Conservation (phyloP, 2,113 vertebrate genomes). For the Connochaetes taurinus region DNA sequence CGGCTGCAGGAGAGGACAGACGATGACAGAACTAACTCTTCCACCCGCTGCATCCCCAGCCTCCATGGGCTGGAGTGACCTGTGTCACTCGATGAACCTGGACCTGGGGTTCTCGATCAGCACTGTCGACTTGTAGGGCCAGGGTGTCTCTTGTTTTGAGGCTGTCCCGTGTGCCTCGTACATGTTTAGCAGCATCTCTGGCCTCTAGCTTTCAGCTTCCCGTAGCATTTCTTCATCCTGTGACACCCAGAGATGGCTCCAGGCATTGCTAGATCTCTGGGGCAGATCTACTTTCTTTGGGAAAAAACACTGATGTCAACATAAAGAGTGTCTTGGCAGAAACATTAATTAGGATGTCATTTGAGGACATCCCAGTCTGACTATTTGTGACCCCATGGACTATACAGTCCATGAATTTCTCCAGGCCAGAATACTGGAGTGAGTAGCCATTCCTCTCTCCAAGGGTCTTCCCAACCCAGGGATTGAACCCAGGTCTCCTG, state of each 20-base stretch:
- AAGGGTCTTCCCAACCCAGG: not conserved
- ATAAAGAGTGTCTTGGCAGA: not conserved
- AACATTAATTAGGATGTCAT: not conserved
- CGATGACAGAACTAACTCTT: not conserved
- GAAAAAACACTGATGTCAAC: not conserved
- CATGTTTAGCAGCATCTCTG: not conserved
- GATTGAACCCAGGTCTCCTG: not conserved
- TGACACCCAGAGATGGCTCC: not conserved
- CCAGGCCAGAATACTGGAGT: not conserved
- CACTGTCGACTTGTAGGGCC: not conserved
- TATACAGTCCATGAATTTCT: not conserved
- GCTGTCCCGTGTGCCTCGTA: not conserved
- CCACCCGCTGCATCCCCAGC: not conserved
- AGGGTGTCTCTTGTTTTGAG: not conserved
- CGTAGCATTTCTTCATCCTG: not conserved
- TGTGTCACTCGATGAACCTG: not conserved
- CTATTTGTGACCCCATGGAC: not conserved
- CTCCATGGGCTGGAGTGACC: not conserved
- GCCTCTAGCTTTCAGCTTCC: not conserved
- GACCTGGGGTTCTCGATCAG: not conserved
- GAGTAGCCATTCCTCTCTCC: not conserved
- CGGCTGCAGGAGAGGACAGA: not conserved
- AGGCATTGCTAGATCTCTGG: not conserved
- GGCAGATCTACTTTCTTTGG: not conserved
- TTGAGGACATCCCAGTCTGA: not conserved